These are phyloP conservation scores for Otolemur crassicaudatus DNA, from an alignment of 2,797 vertebrate genomes.

Conservation along the genomic window DNA sequence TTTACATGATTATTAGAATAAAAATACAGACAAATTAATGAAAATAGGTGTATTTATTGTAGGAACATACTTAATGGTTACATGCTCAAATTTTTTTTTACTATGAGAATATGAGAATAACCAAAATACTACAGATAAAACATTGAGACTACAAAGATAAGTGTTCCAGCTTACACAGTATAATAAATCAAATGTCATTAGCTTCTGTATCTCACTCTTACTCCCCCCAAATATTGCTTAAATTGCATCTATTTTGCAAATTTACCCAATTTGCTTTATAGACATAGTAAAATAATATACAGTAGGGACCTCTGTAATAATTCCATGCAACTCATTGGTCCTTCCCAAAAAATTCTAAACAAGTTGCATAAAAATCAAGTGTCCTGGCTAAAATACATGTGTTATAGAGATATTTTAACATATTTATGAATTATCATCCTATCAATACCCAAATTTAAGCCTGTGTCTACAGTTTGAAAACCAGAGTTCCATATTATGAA, in stretches of 20 bases:
- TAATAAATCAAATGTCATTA: neutral
- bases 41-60: neutral
- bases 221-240: neutral
- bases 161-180: neutral
- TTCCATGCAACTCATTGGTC: neutral
- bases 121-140: neutral
- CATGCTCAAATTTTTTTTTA: neutral
- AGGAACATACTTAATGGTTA: neutral
- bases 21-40: neutral
- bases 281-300: neutral
- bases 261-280: neutral
- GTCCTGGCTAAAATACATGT: neutral
- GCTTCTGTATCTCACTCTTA: neutral
- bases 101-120: neutral
- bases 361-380: constrained; percentile 15
- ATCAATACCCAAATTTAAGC: neutral
- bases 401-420: neutral
- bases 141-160: neutral
- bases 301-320: neutral
- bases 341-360: neutral
- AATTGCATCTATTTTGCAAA: neutral
- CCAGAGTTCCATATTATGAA: neutral
- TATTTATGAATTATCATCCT: neutral
- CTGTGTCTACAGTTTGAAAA: neutral
- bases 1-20: neutral